These are phyloP conservation scores for Macrosoma leucophasiata DNA, from an alignment of 2,888 invertebrate genomes.

Conservation along the genomic window DNA sequence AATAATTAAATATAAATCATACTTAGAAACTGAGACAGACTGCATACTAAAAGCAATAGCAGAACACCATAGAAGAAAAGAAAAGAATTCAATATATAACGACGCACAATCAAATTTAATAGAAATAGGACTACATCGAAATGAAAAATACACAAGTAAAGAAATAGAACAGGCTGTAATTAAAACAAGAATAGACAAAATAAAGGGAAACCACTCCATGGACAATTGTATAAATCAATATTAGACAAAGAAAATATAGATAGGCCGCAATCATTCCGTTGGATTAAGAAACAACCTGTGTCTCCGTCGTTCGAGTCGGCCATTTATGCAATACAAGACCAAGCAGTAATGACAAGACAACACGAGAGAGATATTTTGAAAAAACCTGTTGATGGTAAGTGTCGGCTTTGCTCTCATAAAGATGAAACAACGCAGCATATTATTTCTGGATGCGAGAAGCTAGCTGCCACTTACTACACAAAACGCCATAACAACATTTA, in stretches of 20 bases:
- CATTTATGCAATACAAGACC: conserved; percentile 15
- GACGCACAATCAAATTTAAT: too few species aligned
- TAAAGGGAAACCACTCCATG: conserved; percentile 6
- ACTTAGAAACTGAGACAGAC: conserved; percentile 9
- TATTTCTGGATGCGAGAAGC: conserved; percentile 19
- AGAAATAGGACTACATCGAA: too few species aligned
- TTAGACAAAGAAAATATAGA: conserved; percentile 11
- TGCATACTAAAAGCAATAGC: conserved; percentile 10
- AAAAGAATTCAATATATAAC: conserved; percentile 18
- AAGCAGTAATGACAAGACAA: conserved; percentile 15
- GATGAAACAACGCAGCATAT: conserved; percentile 17
- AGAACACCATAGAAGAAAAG: conserved; percentile 13
- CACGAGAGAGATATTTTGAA: conserved; percentile 12
- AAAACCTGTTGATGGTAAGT: conserved; percentile 15
- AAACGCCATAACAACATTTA: conserved; percentile 18
- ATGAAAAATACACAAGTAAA: conserved; percentile 2
- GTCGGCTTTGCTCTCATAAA: conserved; percentile 12
- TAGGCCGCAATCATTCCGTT: conserved; percentile 2
- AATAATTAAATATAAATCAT: conserved; percentile 15
- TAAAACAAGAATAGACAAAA: conserved; percentile 1
- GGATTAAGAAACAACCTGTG: conserved; percentile 9
- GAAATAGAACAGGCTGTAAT: too few species aligned
- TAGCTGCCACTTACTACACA: conserved; percentile 18
- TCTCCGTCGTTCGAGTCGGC: conserved; percentile 8
- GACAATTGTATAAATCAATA: conserved; percentile 8